phyloP scores from a whole-genome alignment of 2,113 vertebrate genomes.

The Epinephelus fuscoguttatus region DNA sequence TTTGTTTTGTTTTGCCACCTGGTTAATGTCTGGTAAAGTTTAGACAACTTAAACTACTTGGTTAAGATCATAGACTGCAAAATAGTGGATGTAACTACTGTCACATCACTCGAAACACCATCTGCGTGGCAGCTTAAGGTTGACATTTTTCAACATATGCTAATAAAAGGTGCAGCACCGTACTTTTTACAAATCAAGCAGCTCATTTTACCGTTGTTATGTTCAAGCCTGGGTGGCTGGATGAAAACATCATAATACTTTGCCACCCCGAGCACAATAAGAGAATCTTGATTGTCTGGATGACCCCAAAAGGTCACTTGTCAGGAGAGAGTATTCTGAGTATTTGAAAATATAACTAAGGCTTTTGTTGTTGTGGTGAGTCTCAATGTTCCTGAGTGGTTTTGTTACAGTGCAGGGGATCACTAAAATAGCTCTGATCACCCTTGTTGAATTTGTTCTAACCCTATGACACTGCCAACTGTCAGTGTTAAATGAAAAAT shows the following conservation, averaged over 20 bases:
- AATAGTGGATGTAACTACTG: too few relatives aligned
- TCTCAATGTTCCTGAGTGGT: not conserved
- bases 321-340: not conserved
- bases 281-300: not conserved
- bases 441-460: slow-evolving; percentile 36
- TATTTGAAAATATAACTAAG: not conserved
- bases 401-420: slow-evolving; percentile 2
- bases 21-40: not conserved
- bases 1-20: not conserved
- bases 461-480: slow-evolving; percentile 27
- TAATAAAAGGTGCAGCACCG: too few relatives aligned
- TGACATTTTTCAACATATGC: too few relatives aligned
- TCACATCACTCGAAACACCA: too few relatives aligned
- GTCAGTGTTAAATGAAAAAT: slow-evolving; percentile 56
- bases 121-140: too few relatives aligned
- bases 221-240: too few relatives aligned
- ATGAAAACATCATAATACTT: not conserved
- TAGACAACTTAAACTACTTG: too few relatives aligned
- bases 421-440: slow-evolving; percentile 19
- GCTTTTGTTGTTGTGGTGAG: not conserved
- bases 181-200: too few relatives aligned
- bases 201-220: too few relatives aligned
- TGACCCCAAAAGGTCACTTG: not conserved
- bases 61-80: too few relatives aligned
- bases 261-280: not conserved